phyloP scores from a whole-genome alignment of 1,140 invertebrate genomes.

The Polypedilum pembai region DNA sequence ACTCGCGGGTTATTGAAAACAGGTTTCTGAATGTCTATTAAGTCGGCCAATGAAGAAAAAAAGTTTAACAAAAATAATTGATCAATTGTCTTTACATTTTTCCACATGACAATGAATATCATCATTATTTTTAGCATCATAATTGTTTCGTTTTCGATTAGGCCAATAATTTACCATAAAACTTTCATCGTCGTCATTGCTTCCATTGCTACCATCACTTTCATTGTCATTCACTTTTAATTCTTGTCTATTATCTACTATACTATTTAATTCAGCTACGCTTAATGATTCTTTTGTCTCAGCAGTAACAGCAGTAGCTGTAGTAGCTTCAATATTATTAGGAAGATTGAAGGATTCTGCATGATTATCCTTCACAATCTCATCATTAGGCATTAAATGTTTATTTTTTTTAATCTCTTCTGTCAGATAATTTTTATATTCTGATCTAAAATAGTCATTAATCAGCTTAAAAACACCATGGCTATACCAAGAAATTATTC shows the following conservation, averaged over 20 bases:
- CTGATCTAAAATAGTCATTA: not conserved
- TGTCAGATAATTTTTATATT: not conserved
- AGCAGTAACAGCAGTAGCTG: too few relatives aligned
- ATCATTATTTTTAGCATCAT: not conserved
- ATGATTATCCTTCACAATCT: not conserved
- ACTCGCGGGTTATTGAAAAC: not conserved
- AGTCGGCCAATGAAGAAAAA: not conserved
- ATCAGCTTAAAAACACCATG: not conserved
- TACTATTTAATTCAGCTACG: too few relatives aligned
- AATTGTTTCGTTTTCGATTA: not conserved
- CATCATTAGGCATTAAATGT: not conserved
- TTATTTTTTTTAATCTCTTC: not conserved
- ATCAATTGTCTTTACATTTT: constrained; percentile 19
- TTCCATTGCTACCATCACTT: not conserved
- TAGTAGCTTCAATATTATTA: too few relatives aligned
- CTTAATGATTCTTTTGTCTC: too few relatives aligned
- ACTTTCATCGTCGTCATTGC: not conserved
- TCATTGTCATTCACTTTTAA: too few relatives aligned
- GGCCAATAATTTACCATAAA: not conserved
- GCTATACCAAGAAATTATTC: constrained; percentile 22
- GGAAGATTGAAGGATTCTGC: too few relatives aligned
- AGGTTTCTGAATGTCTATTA: not conserved
- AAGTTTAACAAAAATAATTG: constrained; percentile 8
- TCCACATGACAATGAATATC: constrained; percentile 14
- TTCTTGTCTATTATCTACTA: too few relatives aligned